Percentiles rank a stretch among this genome's conserved stretches.
Conservation (phyloP, 2,888 invertebrate species). For the Pollenia amentaria region DNA sequence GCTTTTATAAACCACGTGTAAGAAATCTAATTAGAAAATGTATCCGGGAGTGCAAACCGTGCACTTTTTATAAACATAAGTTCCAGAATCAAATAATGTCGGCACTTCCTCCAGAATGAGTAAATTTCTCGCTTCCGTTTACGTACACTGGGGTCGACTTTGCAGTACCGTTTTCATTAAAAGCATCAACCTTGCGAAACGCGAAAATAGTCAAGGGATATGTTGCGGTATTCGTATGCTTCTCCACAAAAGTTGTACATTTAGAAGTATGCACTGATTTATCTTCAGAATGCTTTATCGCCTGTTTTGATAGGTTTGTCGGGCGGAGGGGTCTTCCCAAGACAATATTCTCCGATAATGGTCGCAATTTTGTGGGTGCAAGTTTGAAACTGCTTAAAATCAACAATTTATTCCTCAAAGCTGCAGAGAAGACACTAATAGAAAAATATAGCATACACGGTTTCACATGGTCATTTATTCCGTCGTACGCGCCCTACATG, state of each 20-base stretch:
- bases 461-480: too few relatives aligned
- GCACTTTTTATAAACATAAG: conserved; percentile 58
- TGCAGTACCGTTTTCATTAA: conserved; percentile 65
- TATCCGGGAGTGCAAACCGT: conserved; percentile 29
- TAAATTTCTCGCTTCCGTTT: conserved; percentile 55
- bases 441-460: too few relatives aligned
- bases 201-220: conserved; percentile 60
- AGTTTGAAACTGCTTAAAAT: too few relatives aligned
- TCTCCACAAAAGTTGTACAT: conserved; percentile 60
- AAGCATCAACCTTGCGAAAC: conserved; percentile 27
- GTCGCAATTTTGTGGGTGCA: too few relatives aligned
- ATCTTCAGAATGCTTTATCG: too few relatives aligned
- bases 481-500: too few relatives aligned
- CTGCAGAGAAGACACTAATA: too few relatives aligned
- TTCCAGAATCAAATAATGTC: conserved; percentile 56
- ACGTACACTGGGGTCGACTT: conserved; percentile 56
- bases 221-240: conserved; percentile 61
- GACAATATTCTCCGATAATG: too few relatives aligned
- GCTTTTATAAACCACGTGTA: too few relatives aligned
- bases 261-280: conserved; percentile 61
- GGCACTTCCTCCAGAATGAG: conserved; percentile 58
- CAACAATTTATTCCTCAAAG: too few relatives aligned
- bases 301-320: too few relatives aligned
- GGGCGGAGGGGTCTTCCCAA: too few relatives aligned
- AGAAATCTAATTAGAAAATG: conserved; percentile 26